Base-by-base conservation (phyloP, 2,888 invertebrate genomes). In the Entomobrya multifasciata region DNA sequence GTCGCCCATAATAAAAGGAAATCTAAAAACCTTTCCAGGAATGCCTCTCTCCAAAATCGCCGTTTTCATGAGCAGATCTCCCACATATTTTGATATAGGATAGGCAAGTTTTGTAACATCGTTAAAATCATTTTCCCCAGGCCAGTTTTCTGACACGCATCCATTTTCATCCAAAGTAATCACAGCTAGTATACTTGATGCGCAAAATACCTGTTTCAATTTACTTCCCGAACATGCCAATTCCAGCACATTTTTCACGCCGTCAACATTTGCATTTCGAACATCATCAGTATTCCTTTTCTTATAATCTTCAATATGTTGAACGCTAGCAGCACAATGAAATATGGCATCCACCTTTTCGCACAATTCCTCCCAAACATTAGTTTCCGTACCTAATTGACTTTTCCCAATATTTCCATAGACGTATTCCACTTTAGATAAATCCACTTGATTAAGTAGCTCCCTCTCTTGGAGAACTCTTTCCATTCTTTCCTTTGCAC, bases 1-100 rank as follows among this genome's bases (percentile, higher is more conserved):
- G 20, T 88, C 70, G 1, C 89, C 89, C 8, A 77, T 52, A 0
- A 89, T 81, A 2, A 78, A 27, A 0, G 89, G 88, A 65, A 79
- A 52, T 20, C 67, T 65, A 17, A 79, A 55, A 11, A 67, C 60
- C 11, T 72, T 81, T 20, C 70, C 65, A n/a, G 57, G 70, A n/a
- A 81, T 72, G 1, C 81, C 72, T 15, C 70, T 27, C n/a, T 55
- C 57, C 41, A 20, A 11, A 25, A 74, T 55, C 0, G 81, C 81
- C 22, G 70, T 4, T 11, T 44, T 72, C 47, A 81, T 5, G 1
- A 70, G 44, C 1, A 81, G 0, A 22, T 81, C 81, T 10, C 70
- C 55, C 13, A 81, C 81, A 44, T 57, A 72, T 25, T 81, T 81
- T 0, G 81, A 47, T 1, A 72, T 44, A 0, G 72, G 44, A 44